A percentile compares a stretch with the other conserved stretches of the same genome.
Evolutionary conservation across 1,140 invertebrate species (phyloP).

Genomic region (Drosophila littoralis): DNA sequence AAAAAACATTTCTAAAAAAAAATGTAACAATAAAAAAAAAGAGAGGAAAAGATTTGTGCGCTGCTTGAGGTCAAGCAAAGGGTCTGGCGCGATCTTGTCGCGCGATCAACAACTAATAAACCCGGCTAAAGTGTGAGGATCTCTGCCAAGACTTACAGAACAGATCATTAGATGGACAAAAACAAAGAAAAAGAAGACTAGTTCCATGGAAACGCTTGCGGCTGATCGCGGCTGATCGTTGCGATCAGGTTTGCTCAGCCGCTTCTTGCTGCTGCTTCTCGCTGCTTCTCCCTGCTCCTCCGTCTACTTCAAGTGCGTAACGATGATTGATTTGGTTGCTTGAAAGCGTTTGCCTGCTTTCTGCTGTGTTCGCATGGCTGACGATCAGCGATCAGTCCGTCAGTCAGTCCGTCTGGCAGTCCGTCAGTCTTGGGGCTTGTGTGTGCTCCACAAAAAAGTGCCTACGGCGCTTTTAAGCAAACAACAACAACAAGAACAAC

Average conservation of each 20-base stretch:
- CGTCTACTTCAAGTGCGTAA: slow-evolving; percentile 50
- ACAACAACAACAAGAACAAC: slow-evolving; percentile 28
- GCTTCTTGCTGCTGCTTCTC: slow-evolving; percentile 17
- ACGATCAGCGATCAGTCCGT: slow-evolving; percentile 17
- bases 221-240: slow-evolving; percentile 2
- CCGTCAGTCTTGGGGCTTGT: slow-evolving; percentile 17
- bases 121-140: slow-evolving; percentile 39
- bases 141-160: slow-evolving; percentile 1
- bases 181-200: neutral
- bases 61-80: slow-evolving; percentile 24
- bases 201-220: slow-evolving; percentile 25
- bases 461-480: slow-evolving; percentile 61
- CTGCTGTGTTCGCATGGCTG: slow-evolving; percentile 27
- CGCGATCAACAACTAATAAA: slow-evolving; percentile 58
- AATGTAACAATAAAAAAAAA: slow-evolving; percentile 10
- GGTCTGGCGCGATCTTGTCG: slow-evolving; percentile 53
- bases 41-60: slow-evolving; percentile 10
- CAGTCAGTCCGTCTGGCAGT: neutral
- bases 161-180: slow-evolving; percentile 15
- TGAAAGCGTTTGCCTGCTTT: slow-evolving; percentile 33
- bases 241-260: slow-evolving; percentile 31
- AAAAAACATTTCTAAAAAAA: slow-evolving; percentile 14
- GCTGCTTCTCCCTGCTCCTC: neutral
- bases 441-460: slow-evolving; percentile 68
- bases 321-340: slow-evolving; percentile 74